These are phyloP conservation scores for Nemoura dubitans DNA, from an alignment of 2,888 invertebrate species.

Conservation along the genomic window DNA sequence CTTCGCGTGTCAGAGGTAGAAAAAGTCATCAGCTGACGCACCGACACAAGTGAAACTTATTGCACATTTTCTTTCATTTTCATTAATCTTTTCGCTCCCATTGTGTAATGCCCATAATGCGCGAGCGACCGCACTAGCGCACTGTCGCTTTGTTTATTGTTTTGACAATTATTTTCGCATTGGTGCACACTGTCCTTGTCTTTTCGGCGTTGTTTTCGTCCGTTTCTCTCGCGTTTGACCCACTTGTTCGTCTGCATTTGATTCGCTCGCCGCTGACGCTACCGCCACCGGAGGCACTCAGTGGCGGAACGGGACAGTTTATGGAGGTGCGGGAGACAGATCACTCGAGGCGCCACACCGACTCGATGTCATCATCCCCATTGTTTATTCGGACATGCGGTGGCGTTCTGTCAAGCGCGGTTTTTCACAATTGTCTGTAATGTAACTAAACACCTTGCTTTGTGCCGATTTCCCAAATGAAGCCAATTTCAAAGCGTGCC, in stretches of 20 bases:
- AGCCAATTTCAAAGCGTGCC: too few relatives aligned
- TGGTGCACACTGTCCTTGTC: background rate
- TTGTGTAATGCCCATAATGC: background rate
- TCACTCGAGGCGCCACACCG: too few relatives aligned
- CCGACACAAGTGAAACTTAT: background rate
- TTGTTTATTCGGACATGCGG: too few relatives aligned
- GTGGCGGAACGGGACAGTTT: background rate
- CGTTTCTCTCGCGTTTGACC: background rate
- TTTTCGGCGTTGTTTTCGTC: background rate
- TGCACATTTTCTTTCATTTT: background rate
- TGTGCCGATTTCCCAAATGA: too few relatives aligned
- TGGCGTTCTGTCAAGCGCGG: too few relatives aligned
- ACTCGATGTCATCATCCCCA: too few relatives aligned
- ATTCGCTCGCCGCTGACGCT: background rate
- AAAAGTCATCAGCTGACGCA: background rate
- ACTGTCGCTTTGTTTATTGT: background rate
- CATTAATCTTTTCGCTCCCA: background rate
- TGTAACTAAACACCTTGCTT: too few relatives aligned
- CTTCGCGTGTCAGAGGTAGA: background rate
- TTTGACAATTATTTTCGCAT: conserved; percentile 7
- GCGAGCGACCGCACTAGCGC: background rate
- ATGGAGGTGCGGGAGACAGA: too few relatives aligned
- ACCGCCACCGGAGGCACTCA: background rate
- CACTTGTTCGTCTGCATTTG: background rate
- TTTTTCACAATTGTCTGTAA: too few relatives aligned